Evolutionary conservation across 2,113 vertebrate genomes (phyloP).

Genomic region (Peromyscus leucopus): DNA sequence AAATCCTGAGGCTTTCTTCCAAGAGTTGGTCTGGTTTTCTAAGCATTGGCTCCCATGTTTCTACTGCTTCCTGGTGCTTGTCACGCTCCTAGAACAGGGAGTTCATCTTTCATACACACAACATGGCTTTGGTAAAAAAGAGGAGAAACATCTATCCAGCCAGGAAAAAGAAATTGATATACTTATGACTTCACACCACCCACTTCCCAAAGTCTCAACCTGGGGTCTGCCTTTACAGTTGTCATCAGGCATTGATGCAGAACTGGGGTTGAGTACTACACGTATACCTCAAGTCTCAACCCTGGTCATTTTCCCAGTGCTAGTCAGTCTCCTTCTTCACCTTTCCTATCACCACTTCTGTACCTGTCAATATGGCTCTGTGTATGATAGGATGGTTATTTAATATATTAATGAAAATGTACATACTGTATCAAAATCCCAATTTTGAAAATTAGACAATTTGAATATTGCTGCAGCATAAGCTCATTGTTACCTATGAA

Average conservation of each 20-base stretch:
- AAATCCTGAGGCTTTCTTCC: slow-evolving; percentile 48
- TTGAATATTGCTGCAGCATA: not conserved
- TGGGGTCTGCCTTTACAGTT: slow-evolving; percentile 1
- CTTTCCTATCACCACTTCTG: not conserved
- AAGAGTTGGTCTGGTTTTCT: slow-evolving; percentile 54
- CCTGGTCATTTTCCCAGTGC: not conserved
- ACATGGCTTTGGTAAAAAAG: slow-evolving; percentile 38
- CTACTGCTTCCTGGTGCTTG: slow-evolving; percentile 10
- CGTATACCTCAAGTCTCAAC: not conserved
- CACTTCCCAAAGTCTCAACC: slow-evolving; percentile 30
- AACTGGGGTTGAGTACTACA: not conserved
- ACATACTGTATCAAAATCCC: not conserved
- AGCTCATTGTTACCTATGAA: not conserved
- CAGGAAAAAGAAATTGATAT: slow-evolving; percentile 48
- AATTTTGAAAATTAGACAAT: slow-evolving; percentile 12
- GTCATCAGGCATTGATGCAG: not conserved
- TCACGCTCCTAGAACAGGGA: not conserved
- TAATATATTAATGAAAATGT: not conserved
- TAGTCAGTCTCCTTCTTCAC: not conserved
- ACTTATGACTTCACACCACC: slow-evolving; percentile 31
- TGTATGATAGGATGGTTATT: not conserved
- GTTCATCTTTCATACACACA: slow-evolving; percentile 45
- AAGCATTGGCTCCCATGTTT: slow-evolving; percentile 34
- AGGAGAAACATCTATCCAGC: slow-evolving; percentile 3
- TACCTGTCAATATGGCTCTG: not conserved